Percentiles rank a stretch among this genome's conserved stretches.
Evolutionary conservation across 2,113 vertebrate species (phyloP).

Genomic region (Psittacula cyanocephala): DNA sequence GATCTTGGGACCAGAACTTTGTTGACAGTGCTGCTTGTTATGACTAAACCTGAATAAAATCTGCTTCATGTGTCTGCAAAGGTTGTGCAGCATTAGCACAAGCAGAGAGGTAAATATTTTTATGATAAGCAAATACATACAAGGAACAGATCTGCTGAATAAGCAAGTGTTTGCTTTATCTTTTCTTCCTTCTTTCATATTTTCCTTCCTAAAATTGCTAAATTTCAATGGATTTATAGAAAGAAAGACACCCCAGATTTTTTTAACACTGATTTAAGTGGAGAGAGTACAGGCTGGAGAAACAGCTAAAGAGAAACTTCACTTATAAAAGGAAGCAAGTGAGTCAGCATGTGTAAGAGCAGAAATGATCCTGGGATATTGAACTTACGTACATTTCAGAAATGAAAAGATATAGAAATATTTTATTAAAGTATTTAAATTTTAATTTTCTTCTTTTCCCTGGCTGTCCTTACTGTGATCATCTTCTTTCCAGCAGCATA

Average conservation of each 20-base stretch:
- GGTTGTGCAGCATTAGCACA: neutral
- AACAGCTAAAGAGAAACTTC: neutral
- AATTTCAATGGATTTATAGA: neutral
- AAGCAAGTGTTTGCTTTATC: neutral
- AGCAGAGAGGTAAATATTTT: neutral
- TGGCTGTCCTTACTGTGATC: neutral
- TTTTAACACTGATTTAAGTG: neutral
- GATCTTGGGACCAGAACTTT: neutral
- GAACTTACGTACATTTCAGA: neutral
- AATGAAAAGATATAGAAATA: neutral
- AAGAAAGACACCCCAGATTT: neutral
- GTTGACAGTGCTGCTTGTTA: constrained; percentile 25
- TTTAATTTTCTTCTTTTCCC: neutral
- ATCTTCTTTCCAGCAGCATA: neutral
- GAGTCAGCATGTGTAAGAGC: neutral
- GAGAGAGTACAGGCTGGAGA: neutral
- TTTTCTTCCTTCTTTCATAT: neutral
- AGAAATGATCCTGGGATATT: neutral
- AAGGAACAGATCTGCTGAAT: neutral
- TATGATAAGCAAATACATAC: neutral
- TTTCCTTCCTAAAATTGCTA: neutral
- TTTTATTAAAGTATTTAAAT: neutral
- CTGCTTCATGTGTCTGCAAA: neutral
- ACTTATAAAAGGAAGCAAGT: neutral
- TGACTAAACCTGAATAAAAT: neutral